A percentile compares a stretch with the other conserved stretches of the same genome.
These are phyloP conservation scores for Sternarchorhynchus goeldii DNA, from an alignment of 2,797 vertebrate species.

Conservation along the genomic window DNA sequence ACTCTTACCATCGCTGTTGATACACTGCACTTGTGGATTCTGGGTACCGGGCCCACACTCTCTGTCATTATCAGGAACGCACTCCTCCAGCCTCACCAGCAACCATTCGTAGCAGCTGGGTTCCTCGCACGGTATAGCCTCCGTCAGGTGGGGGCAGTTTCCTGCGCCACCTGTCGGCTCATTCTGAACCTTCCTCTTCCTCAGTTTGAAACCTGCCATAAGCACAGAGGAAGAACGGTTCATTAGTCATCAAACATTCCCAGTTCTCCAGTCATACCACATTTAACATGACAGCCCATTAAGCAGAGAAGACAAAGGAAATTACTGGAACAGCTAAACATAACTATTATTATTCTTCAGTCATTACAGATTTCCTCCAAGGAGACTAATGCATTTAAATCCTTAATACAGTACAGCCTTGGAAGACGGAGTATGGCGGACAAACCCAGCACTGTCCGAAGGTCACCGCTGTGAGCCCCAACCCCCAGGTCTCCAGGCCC, in stretches of 20 bases:
- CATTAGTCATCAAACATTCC: constrained; percentile 3
- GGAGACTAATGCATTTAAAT: constrained; percentile 56
- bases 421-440: constrained; percentile 40
- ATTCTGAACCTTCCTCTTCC: constrained; percentile 86
- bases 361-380: constrained; percentile 57
- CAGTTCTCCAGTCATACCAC: constrained; percentile 15
- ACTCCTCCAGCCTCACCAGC: constrained; percentile 82
- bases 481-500: constrained; percentile 36
- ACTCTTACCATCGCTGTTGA: constrained; percentile 90
- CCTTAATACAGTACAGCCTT: constrained; percentile 49
- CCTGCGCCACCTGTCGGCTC: constrained; percentile 86
- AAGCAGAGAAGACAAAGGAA: constrained; percentile 52
- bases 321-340: constrained; percentile 46
- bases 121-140: constrained; percentile 95
- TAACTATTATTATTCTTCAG: constrained; percentile 56
- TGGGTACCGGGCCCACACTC: constrained; percentile 89
- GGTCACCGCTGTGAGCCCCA: constrained; percentile 56
- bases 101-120: constrained; percentile 94
- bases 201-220: constrained; percentile 88
- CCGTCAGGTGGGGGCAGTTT: constrained; percentile 90
- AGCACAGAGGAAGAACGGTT: constrained; percentile 29
- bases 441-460: constrained; percentile 54
- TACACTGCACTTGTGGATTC: constrained; percentile 86
- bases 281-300: constrained; percentile 60
- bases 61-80: constrained; percentile 88